Evolutionary conservation across 1,140 invertebrate genomes (phyloP), one percentile per base, ranked within the genome.

Genomic region (Cheumatopsyche charites): DNA sequence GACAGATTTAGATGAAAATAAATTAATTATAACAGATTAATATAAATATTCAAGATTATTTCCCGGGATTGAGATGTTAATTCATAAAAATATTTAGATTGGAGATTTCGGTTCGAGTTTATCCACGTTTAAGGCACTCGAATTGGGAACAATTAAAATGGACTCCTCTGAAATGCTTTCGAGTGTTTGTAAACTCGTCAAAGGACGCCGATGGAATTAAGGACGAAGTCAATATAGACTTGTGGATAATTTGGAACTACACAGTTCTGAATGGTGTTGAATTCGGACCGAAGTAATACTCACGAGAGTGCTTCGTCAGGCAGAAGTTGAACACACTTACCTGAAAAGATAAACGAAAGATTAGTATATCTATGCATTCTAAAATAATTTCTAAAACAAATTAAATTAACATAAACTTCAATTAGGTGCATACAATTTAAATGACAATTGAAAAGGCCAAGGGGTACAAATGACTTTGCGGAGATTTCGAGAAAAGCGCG

Each of bases 181-280:
- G 21, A 68, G 47, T 55, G 47, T 68, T 55, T 68, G 66, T 26
- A 55, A 55, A 68, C 49, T 55, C 66, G 42, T 68, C 49, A 55
- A 55, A 47, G 43, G 26, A 47, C 23, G 41, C 25, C 11, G 21
- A 63, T 67, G 43, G 65, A 67, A n/a, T 19, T 23, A 2, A 17
- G 19, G 43, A 47, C 43, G 65, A 29, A 19, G 21, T 41, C 29
- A 21, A 26, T 12, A 12, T 61, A 13, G 23, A 67, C 43, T 67
- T 36, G 3, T 36, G 29, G 29, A 36, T 19, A 67, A 67, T 67
- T 67, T 23, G 19, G 43, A 9, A 17, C 15, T 25, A 13, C 55
- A 15, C 7, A 23, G 12, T 61, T 26, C 3, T 26, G 55, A 21
- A 19, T 13, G 55, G 23, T 12, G 21, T 15, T 5, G 21, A 19